Conservation (phyloP, 2,888 invertebrate species). For the Ectobius pallidus region DNA sequence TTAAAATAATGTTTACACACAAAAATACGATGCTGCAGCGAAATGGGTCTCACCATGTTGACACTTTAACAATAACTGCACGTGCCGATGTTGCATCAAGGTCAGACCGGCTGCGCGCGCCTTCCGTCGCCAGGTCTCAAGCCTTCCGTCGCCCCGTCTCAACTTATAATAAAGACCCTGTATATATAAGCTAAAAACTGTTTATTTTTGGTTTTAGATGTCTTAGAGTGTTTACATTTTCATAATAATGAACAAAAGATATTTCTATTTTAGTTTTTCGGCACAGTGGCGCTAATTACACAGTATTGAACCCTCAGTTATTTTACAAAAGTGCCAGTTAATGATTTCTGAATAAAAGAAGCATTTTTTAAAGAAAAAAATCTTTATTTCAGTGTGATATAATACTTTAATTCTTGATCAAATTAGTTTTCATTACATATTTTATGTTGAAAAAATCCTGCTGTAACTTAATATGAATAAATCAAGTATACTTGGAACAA, state of each 20-base stretch:
- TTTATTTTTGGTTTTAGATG: conserved; percentile 10
- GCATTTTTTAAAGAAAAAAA: conserved; percentile 3
- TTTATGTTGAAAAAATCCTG: not conserved
- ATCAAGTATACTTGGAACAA: not conserved
- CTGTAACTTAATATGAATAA: too few species aligned
- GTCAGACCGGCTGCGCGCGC: too few species aligned
- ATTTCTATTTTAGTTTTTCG: not conserved
- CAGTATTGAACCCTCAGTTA: conserved; percentile 14
- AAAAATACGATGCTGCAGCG: too few species aligned
- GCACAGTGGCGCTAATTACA: not conserved
- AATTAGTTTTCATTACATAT: not conserved
- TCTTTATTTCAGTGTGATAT: not conserved
- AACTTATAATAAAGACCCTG: too few species aligned
- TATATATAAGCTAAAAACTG: too few species aligned
- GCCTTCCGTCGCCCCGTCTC: too few species aligned
- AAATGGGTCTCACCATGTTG: too few species aligned
- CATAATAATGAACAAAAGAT: not conserved
- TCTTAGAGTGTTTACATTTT: not conserved
- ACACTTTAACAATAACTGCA: too few species aligned
- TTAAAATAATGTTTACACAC: too few species aligned
- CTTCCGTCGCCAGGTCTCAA: too few species aligned
- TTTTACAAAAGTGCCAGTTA: conserved; percentile 9
- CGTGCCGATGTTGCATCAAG: too few species aligned
- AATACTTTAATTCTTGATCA: conserved; percentile 1
- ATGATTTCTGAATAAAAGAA: not conserved